phyloP scores from a whole-genome alignment of 2,113 vertebrate species.

The Scopus umbretta region DNA sequence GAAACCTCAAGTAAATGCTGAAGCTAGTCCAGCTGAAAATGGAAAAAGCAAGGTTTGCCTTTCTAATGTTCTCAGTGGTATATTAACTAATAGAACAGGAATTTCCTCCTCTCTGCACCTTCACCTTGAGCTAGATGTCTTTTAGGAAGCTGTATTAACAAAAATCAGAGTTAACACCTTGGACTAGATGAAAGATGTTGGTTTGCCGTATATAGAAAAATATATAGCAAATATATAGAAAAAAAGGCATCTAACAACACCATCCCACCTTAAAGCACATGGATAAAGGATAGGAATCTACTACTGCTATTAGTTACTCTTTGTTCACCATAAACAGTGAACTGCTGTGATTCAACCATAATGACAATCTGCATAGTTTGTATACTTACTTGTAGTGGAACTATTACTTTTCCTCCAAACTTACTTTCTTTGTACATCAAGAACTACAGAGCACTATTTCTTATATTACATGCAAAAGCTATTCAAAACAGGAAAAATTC shows the following conservation, averaged over 20 bases:
- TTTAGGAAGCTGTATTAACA: background rate
- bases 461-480: background rate
- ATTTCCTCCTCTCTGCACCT: background rate
- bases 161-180: background rate
- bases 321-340: background rate
- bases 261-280: background rate
- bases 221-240: too few relatives aligned
- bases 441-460: background rate
- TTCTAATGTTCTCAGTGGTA: background rate
- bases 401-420: background rate
- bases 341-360: background rate
- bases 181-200: background rate
- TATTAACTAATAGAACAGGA: background rate
- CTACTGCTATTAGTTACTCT: background rate
- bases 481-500: background rate
- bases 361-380: background rate
- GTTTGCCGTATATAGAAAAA: background rate
- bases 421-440: background rate
- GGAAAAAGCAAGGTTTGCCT: background rate
- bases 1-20: background rate
- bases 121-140: background rate
- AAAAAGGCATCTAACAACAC: background rate
- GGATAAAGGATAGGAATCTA: background rate
- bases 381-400: background rate
- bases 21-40: background rate